Evolutionary conservation across 2,888 invertebrate species (phyloP), one percentile per base, ranked within the genome.

Genomic region (Ferdinandea cuprea): DNA sequence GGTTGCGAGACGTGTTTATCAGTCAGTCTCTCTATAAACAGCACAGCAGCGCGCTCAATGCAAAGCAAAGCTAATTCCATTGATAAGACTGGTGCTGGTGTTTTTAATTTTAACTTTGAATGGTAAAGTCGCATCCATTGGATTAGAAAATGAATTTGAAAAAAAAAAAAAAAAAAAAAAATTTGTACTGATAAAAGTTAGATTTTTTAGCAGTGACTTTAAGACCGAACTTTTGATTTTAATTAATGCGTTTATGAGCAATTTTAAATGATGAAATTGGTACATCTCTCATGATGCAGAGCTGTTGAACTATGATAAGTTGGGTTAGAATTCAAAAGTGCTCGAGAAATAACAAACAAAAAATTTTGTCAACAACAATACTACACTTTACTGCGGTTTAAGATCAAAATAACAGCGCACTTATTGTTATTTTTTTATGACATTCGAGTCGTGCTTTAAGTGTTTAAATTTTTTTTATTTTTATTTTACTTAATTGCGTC

Each of bases 1-100:
- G 42, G 52, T 65, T 52, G 52, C 40, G 66, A 44, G 15, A 54
- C 46, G 40, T 58, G 7, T 28, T 69, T 80, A 76, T 80, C 80
- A 80, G 69, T n/a, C n/a, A n/a, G n/a, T n/a, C n/a, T n/a, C n/a
- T n/a, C n/a, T 50, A 9, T 44, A 28, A 28, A 44, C 25, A 80
- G 50, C 80, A 74, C n/a, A n/a, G n/a, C n/a, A n/a, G n/a, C n/a
- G n/a, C n/a, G n/a, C n/a, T n/a, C 74, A 58, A 65, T 69, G 80
- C 63, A 76, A 50, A 80, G 37, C 68, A 63, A 28, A 65, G 65
- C 65, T 28, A 54, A 28, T 54, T 32, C 63, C 0, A n/a, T 37
- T 37, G 3, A 11, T 30, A n/a, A n/a, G n/a, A 25, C 25, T 61
- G 65, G 42, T 66, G 42, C 50, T 35, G 9, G 17, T 6, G 17